A percentile compares a stretch with the other conserved stretches of the same genome.
These are phyloP conservation scores for Plestiodon gilberti DNA, from an alignment of 2,113 vertebrate species.

Conservation along the genomic window DNA sequence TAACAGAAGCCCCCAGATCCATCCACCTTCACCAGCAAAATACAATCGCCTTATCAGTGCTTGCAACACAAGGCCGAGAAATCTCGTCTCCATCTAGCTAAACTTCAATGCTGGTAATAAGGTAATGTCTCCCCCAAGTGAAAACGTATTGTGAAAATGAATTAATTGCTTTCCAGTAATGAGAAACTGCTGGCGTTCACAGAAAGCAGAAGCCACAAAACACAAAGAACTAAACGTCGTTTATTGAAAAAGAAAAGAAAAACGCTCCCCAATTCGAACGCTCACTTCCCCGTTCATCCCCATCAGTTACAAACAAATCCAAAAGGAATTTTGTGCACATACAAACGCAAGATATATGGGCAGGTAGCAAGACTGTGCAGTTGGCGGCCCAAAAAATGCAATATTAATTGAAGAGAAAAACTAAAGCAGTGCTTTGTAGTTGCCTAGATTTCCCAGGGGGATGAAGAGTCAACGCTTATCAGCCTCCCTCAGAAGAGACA, in stretches of 20 bases:
- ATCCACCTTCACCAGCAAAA: constrained; percentile 62
- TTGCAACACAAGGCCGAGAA: constrained; percentile 59
- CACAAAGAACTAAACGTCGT: constrained; percentile 68
- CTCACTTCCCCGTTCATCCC: constrained; percentile 47
- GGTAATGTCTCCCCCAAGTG: constrained; percentile 77
- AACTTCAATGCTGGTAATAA: constrained; percentile 73
- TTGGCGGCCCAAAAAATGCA: constrained; percentile 57
- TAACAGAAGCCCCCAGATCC: constrained; percentile 77
- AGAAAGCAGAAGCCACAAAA: constrained; percentile 74
- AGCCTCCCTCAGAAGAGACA: constrained; percentile 82
- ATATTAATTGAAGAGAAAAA: constrained; percentile 75
- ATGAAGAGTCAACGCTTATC: constrained; percentile 82
- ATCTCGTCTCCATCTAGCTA: constrained; percentile 59
- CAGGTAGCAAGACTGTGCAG: constrained; percentile 50
- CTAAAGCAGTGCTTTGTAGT: constrained; percentile 79
- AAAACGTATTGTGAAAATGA: constrained; percentile 79
- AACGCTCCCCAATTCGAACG: constrained; percentile 49
- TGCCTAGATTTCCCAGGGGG: constrained; percentile 76
- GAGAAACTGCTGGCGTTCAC: constrained; percentile 74
- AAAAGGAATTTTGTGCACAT: constrained; percentile 42
- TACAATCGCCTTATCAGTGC: constrained; percentile 63
- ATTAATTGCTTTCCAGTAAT: constrained; percentile 82
- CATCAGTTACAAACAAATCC: constrained; percentile 48
- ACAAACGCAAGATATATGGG: constrained; percentile 56
- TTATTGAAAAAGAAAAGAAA: constrained; percentile 76